phyloP scores from a whole-genome alignment of 2,888 invertebrate species.

The Mantis religiosa region DNA sequence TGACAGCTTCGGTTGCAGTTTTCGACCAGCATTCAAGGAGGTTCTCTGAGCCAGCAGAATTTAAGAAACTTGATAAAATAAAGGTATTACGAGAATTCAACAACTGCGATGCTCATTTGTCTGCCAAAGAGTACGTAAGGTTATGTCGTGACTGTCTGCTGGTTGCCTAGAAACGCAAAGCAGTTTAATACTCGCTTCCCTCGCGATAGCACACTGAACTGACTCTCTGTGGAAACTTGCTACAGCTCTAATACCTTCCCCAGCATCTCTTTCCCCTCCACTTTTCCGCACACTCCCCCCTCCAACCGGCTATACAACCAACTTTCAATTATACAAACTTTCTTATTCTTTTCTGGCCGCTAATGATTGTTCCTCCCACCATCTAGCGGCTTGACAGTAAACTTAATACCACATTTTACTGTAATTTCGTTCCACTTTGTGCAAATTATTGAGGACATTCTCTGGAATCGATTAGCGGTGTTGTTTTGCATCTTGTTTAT shows the following conservation, averaged over 20 bases:
- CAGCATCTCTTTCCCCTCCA: conserved; percentile 8
- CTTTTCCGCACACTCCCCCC: background rate
- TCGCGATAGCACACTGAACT: background rate
- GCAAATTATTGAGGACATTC: background rate
- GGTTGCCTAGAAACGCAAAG: background rate
- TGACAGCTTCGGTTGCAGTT: background rate
- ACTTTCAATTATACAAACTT: conserved; percentile 12
- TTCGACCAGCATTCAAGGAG: background rate
- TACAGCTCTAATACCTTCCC: background rate
- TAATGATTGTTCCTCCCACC: background rate
- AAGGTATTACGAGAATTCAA: background rate
- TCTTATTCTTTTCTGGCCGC: background rate
- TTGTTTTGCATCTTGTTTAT: background rate
- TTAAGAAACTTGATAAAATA: background rate
- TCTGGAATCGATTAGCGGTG: background rate
- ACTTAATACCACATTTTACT: background rate
- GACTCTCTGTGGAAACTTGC: background rate
- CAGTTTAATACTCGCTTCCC: background rate
- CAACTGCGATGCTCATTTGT: background rate
- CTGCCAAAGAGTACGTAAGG: background rate
- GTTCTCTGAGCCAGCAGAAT: background rate
- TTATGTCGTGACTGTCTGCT: background rate
- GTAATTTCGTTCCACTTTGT: background rate
- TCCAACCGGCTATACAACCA: background rate
- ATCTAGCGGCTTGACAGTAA: background rate